Conservation (phyloP, 2,113 vertebrate species). For the Lethenteron reissneri region DNA sequence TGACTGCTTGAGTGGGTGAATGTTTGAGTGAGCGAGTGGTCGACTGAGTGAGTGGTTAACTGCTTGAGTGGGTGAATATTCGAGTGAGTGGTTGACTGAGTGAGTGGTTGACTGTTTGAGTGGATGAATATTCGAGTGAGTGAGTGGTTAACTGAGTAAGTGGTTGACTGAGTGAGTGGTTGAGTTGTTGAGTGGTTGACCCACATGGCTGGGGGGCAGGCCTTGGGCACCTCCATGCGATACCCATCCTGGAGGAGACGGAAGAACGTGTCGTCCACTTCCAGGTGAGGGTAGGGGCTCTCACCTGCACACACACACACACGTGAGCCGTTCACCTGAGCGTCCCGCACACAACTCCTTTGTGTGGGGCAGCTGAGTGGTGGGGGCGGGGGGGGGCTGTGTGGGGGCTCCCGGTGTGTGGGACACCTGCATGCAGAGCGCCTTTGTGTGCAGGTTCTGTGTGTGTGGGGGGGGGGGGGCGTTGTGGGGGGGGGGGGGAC, state of each 20-base stretch:
- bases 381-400: not conserved
- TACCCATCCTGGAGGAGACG: constrained; percentile 79
- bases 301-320: constrained; percentile 29
- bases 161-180: not conserved
- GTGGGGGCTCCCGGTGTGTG: not conserved
- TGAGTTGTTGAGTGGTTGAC: constrained; percentile 11
- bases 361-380: not conserved
- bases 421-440: not conserved
- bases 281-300: constrained; percentile 68
- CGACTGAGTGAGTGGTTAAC: too few relatives aligned
- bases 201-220: constrained; percentile 59
- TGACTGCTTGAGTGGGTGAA: too few relatives aligned
- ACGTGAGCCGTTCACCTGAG: too few relatives aligned
- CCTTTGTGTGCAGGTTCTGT: not conserved
- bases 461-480: not conserved
- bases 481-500: too few relatives aligned
- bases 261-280: constrained; percentile 81
- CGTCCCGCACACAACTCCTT: too few relatives aligned
- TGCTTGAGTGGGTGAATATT: too few relatives aligned
- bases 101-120: too few relatives aligned
- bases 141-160: too few relatives aligned
- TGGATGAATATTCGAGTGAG: too few relatives aligned
- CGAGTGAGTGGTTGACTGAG: too few relatives aligned
- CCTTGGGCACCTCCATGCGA: constrained; percentile 70
- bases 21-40: too few relatives aligned